Evolutionary conservation across 2,797 vertebrate species (phyloP).

Genomic region (Fundulus diaphanus): DNA sequence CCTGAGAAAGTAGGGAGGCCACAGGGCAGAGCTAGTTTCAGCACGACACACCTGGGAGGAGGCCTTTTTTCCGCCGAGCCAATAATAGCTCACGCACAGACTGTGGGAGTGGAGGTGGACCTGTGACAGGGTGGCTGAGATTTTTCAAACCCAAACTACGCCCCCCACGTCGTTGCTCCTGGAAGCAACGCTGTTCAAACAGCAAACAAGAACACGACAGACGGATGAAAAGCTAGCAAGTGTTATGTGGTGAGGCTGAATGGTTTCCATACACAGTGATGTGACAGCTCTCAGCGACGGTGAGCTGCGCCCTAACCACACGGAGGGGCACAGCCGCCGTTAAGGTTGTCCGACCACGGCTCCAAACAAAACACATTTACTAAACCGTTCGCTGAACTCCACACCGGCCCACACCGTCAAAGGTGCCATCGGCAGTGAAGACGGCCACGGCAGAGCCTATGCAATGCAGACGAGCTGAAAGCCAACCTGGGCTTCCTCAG

Average conservation of each 20-base stretch:
- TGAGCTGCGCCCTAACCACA: no score
- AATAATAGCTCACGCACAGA: conserved; percentile 66
- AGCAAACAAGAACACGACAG: background rate
- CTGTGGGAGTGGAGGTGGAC: conserved; percentile 30
- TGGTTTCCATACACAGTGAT: no score
- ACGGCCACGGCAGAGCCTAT: background rate
- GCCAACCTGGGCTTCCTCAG: background rate
- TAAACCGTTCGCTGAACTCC: background rate
- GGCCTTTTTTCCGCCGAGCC: conserved; percentile 61
- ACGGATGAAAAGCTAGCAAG: background rate
- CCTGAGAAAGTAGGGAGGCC: conserved; percentile 27
- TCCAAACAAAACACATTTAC: no score
- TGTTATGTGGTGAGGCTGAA: background rate
- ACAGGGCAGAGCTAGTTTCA: conserved; percentile 58
- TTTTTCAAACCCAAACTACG: conserved; percentile 50
- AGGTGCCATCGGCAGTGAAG: background rate
- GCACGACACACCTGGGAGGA: conserved; percentile 74
- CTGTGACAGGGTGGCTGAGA: conserved; percentile 31
- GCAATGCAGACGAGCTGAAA: background rate
- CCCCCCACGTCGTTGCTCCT: conserved; percentile 16
- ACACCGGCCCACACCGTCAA: background rate
- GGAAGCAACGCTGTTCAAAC: background rate
- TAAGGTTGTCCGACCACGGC: no score
- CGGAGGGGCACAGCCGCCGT: no score
- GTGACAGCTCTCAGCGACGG: background rate